phyloP scores from a whole-genome alignment of 2,113 vertebrate species.

The Pao palembangensis region DNA sequence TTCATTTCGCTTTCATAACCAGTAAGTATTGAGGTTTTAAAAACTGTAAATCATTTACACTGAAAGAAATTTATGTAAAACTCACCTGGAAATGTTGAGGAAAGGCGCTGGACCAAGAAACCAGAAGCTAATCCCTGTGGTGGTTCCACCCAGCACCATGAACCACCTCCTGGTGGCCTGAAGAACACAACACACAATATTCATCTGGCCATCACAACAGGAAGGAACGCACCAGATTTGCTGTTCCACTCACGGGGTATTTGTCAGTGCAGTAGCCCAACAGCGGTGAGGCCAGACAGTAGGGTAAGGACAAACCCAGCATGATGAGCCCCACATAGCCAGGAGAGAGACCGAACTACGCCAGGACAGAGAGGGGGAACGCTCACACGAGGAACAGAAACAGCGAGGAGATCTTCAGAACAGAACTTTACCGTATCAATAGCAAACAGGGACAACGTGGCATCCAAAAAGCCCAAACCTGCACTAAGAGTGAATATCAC shows the following conservation, averaged over 20 bases:
- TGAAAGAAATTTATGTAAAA: background rate
- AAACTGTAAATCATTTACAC: too few relatives aligned
- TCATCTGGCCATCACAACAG: background rate
- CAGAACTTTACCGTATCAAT: conserved; percentile 75
- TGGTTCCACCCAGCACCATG: conserved; percentile 76
- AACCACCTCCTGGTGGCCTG: conserved; percentile 80
- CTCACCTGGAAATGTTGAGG: conserved; percentile 82
- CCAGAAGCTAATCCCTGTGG: conserved; percentile 78
- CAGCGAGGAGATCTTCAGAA: background rate
- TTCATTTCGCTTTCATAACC: background rate
- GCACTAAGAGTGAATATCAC: conserved; percentile 81
- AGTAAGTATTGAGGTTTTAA: background rate
- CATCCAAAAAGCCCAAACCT: conserved; percentile 87
- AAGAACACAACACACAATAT: background rate
- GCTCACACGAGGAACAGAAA: background rate
- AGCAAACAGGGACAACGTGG: conserved; percentile 88
- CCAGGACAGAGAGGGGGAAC: background rate
- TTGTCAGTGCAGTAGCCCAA: conserved; percentile 86
- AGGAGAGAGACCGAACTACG: conserved; percentile 82
- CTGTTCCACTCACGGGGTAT: conserved; percentile 80
- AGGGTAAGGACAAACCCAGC: conserved; percentile 83
- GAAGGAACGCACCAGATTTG: background rate
- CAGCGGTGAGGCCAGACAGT: conserved; percentile 84
- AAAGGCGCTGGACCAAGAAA: conserved; percentile 86
- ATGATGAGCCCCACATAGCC: conserved; percentile 89